Evolutionary conservation across 2,888 invertebrate genomes (phyloP).

Genomic region (Sminthurinus aureus): DNA sequence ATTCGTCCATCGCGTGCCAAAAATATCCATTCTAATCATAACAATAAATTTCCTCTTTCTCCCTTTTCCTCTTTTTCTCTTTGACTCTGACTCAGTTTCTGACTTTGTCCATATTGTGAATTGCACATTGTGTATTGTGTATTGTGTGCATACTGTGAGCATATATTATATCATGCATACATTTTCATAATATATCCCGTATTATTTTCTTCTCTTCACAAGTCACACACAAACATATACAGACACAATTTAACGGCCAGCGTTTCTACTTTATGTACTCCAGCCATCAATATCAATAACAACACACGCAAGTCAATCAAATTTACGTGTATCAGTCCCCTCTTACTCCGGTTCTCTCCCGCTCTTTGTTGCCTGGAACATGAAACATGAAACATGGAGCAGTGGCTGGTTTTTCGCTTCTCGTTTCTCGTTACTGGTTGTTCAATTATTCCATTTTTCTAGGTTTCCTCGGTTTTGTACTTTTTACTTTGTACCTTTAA

Average conservation of each 20-base stretch:
- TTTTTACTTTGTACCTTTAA: neutral
- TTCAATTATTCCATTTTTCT: neutral
- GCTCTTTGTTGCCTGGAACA: neutral
- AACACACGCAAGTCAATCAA: constrained; percentile 15
- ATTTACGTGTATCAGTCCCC: neutral
- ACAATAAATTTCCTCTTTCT: constrained; percentile 56
- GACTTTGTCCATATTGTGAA: neutral
- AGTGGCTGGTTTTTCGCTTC: too few species aligned
- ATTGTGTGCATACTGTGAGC: neutral
- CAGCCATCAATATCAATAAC: neutral
- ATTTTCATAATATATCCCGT: neutral
- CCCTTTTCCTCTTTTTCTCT: constrained; percentile 2
- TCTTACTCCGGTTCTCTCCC: neutral
- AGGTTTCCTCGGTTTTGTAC: neutral
- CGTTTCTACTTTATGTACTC: neutral
- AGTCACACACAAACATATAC: too few species aligned
- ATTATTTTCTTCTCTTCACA: neutral
- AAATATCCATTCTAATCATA: constrained; percentile 59
- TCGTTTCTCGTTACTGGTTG: neutral
- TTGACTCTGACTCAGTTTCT: neutral
- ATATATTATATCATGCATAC: neutral
- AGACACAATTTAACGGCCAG: neutral
- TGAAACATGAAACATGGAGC: too few species aligned
- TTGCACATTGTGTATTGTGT: neutral
- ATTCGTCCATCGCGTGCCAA: constrained; percentile 60